Evolutionary conservation across 2,888 invertebrate species (phyloP).

Genomic region (Tricholauxania praeusta): DNA sequence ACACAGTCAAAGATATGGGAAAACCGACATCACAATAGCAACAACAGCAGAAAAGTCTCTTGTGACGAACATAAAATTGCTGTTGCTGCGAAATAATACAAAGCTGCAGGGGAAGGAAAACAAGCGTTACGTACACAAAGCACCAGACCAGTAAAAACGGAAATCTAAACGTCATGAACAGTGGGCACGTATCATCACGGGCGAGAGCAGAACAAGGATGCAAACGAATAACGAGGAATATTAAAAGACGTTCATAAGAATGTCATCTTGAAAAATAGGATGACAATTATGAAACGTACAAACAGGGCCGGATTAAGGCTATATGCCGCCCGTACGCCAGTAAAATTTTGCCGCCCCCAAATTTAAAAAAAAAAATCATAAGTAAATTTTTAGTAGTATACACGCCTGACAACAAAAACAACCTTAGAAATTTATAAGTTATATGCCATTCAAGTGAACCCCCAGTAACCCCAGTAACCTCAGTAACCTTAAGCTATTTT

Average conservation of each 20-base stretch:
- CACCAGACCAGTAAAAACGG: slow-evolving; percentile 23
- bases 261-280: not conserved
- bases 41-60: slow-evolving; percentile 40
- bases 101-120: not conserved
- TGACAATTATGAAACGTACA: too few relatives aligned
- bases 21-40: slow-evolving; percentile 12
- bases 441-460: too few relatives aligned
- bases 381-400: too few relatives aligned
- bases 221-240: slow-evolving; percentile 11
- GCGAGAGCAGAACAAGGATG: not conserved
- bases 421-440: too few relatives aligned
- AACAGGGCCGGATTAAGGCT: too few relatives aligned
- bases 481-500: too few relatives aligned
- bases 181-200: not conserved
- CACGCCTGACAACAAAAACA: too few relatives aligned
- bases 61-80: not conserved
- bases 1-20: slow-evolving; percentile 10
- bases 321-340: too few relatives aligned
- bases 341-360: too few relatives aligned
- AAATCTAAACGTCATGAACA: slow-evolving; percentile 30
- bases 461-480: too few relatives aligned
- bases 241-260: not conserved
- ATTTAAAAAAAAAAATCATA: too few relatives aligned
- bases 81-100: not conserved
- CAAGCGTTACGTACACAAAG: slow-evolving; percentile 2